These are phyloP conservation scores for Brachyistius frenatus DNA, from an alignment of 2,113 vertebrate genomes.

Conservation along the genomic window DNA sequence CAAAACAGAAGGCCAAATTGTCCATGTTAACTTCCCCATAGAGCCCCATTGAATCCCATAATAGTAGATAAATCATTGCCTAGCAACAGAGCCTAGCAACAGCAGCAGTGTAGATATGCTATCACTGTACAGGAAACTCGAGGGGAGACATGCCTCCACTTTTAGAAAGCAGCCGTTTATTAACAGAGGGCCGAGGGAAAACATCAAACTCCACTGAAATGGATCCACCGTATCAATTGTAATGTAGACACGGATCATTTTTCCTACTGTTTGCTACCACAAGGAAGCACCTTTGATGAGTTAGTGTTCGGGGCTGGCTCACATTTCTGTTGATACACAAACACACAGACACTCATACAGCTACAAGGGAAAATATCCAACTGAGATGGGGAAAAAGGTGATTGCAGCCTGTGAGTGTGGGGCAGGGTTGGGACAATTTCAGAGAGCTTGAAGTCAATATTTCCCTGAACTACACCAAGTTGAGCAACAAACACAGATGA, in stretches of 20 bases:
- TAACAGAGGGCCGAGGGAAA: slow-evolving; percentile 67
- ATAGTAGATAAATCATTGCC: slow-evolving; percentile 73
- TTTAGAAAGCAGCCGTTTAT: slow-evolving; percentile 75
- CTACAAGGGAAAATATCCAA: slow-evolving; percentile 26
- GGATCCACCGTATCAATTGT: slow-evolving; percentile 75
- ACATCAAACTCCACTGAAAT: slow-evolving; percentile 75
- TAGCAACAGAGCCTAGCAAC: slow-evolving; percentile 72
- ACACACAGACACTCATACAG: slow-evolving; percentile 33
- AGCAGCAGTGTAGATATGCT: slow-evolving; percentile 64
- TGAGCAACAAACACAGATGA: slow-evolving; percentile 19
- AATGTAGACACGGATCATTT: slow-evolving; percentile 75
- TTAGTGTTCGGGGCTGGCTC: slow-evolving; percentile 59
- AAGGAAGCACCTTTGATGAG: slow-evolving; percentile 75
- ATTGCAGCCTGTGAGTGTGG: slow-evolving; percentile 11
- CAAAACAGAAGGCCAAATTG: slow-evolving; percentile 66
- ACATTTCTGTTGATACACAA: slow-evolving; percentile 72
- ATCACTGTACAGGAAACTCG: slow-evolving; percentile 53
- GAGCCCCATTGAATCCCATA: slow-evolving; percentile 71
- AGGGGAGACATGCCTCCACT: slow-evolving; percentile 62
- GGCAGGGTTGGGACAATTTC: slow-evolving; percentile 1
- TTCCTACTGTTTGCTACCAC: slow-evolving; percentile 67
- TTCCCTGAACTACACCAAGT: slow-evolving; percentile 8
- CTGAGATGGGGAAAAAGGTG: slow-evolving; percentile 24
- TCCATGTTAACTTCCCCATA: slow-evolving; percentile 54
- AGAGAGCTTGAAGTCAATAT: slow-evolving; percentile 11